Base-by-base conservation (phyloP, 2,888 invertebrate genomes). In the Vanessa cardui region DNA sequence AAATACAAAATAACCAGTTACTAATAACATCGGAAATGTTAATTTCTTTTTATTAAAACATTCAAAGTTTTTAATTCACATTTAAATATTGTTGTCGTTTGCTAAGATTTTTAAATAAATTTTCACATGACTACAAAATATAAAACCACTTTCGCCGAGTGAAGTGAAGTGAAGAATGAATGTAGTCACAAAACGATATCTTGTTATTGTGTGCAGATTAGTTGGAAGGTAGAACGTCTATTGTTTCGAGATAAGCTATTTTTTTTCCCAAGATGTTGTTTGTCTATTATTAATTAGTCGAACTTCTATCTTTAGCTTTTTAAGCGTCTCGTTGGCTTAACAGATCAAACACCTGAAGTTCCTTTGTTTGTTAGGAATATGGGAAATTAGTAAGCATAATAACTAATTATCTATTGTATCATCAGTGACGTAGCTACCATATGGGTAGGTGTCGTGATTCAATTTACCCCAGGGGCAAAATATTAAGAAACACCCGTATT, bases 151-250 rank as follows among this genome's bases (percentile, higher is more conserved):
- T 92, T 91, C 91, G 86, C 89, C 77, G 63, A 77, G 66, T 72
- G 73, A 79, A 82, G 81, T 54, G 52, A 52, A 82, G 81, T 52
- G 52, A 54, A 31, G 31, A 82, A 82, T 83, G 80, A 76, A 77
- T 73, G 65, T 78, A 78, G 74, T 63, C 76, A 78, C 78, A 76
- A 80, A 81, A 80, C 78, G 77, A 80, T 81, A 77, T 82, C 74
- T 80, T 82, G 82, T 82, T 79, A 87, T 89, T 87, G 87, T 88
- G 81, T 88, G 87, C 74, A 85, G 84, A 86, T 88, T 80, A 84
- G 78, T 79, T 76, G 76, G 73, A 75, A 72, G 33, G 18, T 9
- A 39, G 56, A 56, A 39, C 9, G 12, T 39, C 56, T 64, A 70
- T 70, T 69, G 67, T 62, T 67, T 69, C 59, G 73, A 76, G 72